These are phyloP conservation scores for Cerastis leucographa DNA, from an alignment of 2,888 invertebrate species.

Conservation along the genomic window DNA sequence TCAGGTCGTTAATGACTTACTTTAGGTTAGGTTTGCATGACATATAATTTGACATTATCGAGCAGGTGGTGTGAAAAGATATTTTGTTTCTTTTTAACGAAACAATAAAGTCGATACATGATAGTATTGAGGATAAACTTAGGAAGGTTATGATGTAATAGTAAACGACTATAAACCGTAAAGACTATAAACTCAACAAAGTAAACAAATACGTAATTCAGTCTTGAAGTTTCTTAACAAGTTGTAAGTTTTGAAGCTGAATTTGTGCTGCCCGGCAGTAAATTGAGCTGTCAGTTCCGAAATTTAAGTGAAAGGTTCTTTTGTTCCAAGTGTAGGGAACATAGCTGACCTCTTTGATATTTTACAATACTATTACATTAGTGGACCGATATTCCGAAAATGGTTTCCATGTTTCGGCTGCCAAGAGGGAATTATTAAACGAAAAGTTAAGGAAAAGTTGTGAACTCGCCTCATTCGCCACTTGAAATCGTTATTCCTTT, in stretches of 20 bases:
- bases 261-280: conserved; percentile 34
- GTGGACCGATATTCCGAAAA: conserved; percentile 35
- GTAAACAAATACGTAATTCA: conserved; percentile 43
- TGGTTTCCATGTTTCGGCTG: conserved; percentile 44
- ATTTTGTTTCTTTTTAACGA: too few species aligned
- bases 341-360: conserved; percentile 45
- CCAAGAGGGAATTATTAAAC: conserved; percentile 29
- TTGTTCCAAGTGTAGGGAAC: conserved; percentile 40
- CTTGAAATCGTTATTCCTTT: background rate
- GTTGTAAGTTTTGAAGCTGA: conserved; percentile 30
- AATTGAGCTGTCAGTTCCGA: conserved; percentile 35
- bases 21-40: too few species aligned
- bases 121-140: background rate
- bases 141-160: background rate
- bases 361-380: conserved; percentile 45
- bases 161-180: background rate
- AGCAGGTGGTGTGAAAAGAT: too few species aligned
- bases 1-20: too few species aligned
- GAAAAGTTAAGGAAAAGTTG: background rate
- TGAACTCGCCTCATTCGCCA: conserved; percentile 1
- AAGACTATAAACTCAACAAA: background rate
- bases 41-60: too few species aligned
- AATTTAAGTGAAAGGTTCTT: conserved; percentile 44
- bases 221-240: conserved; percentile 23
- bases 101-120: background rate